Conservation (phyloP, 53 echinoderm and acorn worm genomes). For the Henricia sp. region DNA sequence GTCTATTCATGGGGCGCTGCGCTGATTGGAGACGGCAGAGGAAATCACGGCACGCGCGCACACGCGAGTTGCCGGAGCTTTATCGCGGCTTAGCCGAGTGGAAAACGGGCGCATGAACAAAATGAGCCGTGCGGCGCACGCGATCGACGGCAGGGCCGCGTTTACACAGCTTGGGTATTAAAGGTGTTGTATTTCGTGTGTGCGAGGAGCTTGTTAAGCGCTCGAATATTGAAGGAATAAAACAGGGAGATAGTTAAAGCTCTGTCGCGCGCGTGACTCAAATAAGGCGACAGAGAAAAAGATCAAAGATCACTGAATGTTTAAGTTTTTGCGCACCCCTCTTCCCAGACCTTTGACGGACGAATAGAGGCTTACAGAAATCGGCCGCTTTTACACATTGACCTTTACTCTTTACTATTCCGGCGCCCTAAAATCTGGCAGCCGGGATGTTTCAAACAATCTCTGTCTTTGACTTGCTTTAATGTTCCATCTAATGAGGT, state of each 20-base stretch:
- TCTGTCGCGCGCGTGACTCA: conserved; percentile 30
- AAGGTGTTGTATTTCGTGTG: conserved; percentile 38
- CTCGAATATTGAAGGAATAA: background rate
- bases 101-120: conserved; percentile 24
- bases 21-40: conserved; percentile 10
- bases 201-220: background rate
- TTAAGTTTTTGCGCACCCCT: conserved; percentile 19
- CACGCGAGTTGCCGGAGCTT: background rate
- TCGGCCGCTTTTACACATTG: background rate
- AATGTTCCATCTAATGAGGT: conserved; percentile 43
- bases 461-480: background rate
- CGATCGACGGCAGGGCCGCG: background rate
- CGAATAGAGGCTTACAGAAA: background rate
- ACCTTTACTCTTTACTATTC: background rate
- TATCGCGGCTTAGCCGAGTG: conserved; percentile 19
- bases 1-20: conserved; percentile 8
- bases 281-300: conserved; percentile 31
- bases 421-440: background rate
- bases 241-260: background rate
- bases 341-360: background rate
- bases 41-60: conserved; percentile 44
- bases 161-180: conserved; percentile 56
- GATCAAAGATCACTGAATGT: conserved; percentile 61
- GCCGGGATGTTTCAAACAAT: too few relatives aligned
- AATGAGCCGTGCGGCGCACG: conserved; percentile 22